These are phyloP conservation scores for Hippocampus barbouri DNA, from an alignment of 2,113 vertebrate genomes.

Conservation along the genomic window DNA sequence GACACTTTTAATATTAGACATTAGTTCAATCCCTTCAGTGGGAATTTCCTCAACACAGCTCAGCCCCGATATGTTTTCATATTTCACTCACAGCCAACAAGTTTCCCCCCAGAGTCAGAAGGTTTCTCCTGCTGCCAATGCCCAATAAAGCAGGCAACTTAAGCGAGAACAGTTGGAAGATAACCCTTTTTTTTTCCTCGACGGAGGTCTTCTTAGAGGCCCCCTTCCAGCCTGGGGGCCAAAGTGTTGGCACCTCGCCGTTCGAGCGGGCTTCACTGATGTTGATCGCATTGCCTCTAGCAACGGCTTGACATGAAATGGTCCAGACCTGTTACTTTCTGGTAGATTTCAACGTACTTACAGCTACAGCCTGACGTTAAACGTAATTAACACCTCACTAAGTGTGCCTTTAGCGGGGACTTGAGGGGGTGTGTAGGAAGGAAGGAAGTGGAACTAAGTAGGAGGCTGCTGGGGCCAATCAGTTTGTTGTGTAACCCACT, in stretches of 20 bases:
- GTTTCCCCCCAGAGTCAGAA: constrained; percentile 51
- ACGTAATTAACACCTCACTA: constrained; percentile 51
- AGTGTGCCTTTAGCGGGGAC: constrained; percentile 35
- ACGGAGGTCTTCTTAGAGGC: constrained; percentile 53
- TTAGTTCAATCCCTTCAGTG: constrained; percentile 50
- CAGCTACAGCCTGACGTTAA: constrained; percentile 35
- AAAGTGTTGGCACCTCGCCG: constrained; percentile 61
- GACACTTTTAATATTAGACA: constrained; percentile 64
- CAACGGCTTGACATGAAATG: constrained; percentile 63
- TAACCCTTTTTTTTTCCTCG: constrained; percentile 39
- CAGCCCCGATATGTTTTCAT: constrained; percentile 48
- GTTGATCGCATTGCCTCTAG: constrained; percentile 62
- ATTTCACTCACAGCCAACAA: constrained; percentile 37
- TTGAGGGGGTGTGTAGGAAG: constrained; percentile 15
- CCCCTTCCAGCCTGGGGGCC: constrained; percentile 44
- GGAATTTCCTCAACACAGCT: constrained; percentile 47
- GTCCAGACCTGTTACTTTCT: constrained; percentile 66
- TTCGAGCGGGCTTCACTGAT: constrained; percentile 54
- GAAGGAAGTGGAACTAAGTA: constrained; percentile 48
- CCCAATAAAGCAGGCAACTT: constrained; percentile 42
- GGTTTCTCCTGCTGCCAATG: constrained; percentile 58
- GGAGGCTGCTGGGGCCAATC: constrained; percentile 47
- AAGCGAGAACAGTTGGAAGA: constrained; percentile 37
- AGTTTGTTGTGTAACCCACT: constrained; percentile 51
- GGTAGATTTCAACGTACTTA: constrained; percentile 51